A percentile compares a stretch with the other conserved stretches of the same genome.
Conservation (phyloP, 2,888 invertebrate genomes). For the Cactoblastis cactorum region DNA sequence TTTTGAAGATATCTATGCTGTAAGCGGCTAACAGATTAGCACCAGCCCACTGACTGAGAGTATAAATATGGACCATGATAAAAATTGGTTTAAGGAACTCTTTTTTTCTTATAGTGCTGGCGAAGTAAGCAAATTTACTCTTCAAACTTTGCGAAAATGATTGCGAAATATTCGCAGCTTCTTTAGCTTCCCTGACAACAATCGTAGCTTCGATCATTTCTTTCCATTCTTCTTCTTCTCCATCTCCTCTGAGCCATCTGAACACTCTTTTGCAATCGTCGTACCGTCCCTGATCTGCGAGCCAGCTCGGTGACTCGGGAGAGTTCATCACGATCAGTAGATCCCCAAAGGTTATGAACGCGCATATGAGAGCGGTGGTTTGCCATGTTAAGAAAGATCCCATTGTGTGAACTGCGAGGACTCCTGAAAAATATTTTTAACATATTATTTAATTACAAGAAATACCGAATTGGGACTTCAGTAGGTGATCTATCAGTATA, state of each 20-base stretch:
- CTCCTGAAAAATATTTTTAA: slow-evolving; percentile 44
- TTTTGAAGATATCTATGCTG: slow-evolving; percentile 39
- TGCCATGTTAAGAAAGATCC: slow-evolving; percentile 79
- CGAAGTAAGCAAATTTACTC: slow-evolving; percentile 27
- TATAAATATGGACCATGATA: slow-evolving; percentile 49
- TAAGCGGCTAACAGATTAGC: slow-evolving; percentile 46
- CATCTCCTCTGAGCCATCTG: slow-evolving; percentile 70
- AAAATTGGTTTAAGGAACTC: slow-evolving; percentile 54
- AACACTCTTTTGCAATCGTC: slow-evolving; percentile 73
- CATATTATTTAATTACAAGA: not conserved
- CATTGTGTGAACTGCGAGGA: slow-evolving; percentile 76
- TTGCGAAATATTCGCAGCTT: slow-evolving; percentile 22
- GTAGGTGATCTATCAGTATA: not conserved
- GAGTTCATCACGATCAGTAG: slow-evolving; percentile 43
- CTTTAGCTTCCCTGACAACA: slow-evolving; percentile 27
- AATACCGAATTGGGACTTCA: too few species aligned
- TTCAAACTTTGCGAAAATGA: slow-evolving; percentile 24
- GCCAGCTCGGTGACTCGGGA: slow-evolving; percentile 82
- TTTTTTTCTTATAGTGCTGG: slow-evolving; percentile 34
- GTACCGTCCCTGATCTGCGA: slow-evolving; percentile 70
- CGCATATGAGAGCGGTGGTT: slow-evolving; percentile 62
- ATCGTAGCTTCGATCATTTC: slow-evolving; percentile 33
- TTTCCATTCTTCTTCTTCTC: slow-evolving; percentile 40
- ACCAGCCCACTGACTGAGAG: slow-evolving; percentile 47
- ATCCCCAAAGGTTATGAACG: slow-evolving; percentile 54